phyloP scores from a whole-genome alignment of 1,140 invertebrate genomes.

The Drosophila burlai region DNA sequence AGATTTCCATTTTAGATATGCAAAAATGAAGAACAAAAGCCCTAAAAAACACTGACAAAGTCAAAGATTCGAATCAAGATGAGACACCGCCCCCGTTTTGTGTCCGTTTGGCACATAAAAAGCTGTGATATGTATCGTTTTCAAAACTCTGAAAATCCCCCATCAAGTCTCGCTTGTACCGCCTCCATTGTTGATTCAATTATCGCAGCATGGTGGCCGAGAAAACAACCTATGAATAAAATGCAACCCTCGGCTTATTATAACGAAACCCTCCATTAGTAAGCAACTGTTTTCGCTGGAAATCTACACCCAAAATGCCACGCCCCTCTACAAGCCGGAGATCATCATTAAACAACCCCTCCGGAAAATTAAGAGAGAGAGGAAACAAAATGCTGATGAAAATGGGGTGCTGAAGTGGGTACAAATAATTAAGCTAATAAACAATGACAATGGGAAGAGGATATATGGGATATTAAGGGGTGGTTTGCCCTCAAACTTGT shows the following conservation, averaged over 20 bases:
- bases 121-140: constrained; percentile 37
- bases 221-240: not conserved
- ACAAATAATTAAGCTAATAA: constrained; percentile 81
- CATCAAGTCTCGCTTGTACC: constrained; percentile 49
- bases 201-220: constrained; percentile 77
- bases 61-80: constrained; percentile 39
- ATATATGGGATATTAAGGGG: constrained; percentile 19
- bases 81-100: constrained; percentile 50
- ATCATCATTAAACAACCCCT: constrained; percentile 55
- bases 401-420: constrained; percentile 66
- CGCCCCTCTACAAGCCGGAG: constrained; percentile 43
- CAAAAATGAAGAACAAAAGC: constrained; percentile 38
- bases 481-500: constrained; percentile 26
- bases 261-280: constrained; percentile 56
- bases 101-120: constrained; percentile 23
- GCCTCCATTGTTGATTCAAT: constrained; percentile 77
- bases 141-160: constrained; percentile 26
- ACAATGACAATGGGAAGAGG: constrained; percentile 50
- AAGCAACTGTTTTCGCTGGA: constrained; percentile 74
- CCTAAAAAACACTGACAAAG: constrained; percentile 20
- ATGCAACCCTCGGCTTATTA: constrained; percentile 3
- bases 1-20: constrained; percentile 75
- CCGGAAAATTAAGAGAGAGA: constrained; percentile 8
- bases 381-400: constrained; percentile 5
- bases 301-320: constrained; percentile 74